Conservation (phyloP, 92 coral and sea anemone species). For the Anthopleura xanthogrammica region DNA sequence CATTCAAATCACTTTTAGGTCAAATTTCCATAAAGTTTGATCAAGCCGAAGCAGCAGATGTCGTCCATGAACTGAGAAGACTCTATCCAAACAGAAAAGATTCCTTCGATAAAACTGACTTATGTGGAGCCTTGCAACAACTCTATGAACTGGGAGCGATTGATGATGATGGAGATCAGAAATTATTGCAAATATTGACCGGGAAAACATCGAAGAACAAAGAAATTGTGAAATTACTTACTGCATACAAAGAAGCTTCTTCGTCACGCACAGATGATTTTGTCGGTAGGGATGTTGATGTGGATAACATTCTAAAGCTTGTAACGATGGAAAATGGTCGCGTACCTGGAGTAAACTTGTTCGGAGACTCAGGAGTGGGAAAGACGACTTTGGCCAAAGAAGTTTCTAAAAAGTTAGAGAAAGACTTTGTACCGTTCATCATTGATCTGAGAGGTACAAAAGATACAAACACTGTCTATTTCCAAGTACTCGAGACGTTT, state of each 20-base stretch:
- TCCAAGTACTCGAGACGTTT: constrained; percentile 2
- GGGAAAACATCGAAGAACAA: constrained; percentile 18
- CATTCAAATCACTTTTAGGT: background rate
- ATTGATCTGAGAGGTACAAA: constrained; percentile 45
- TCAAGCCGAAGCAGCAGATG: background rate
- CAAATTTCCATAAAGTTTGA: background rate
- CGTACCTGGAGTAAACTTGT: constrained; percentile 39
- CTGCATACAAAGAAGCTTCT: constrained; percentile 1
- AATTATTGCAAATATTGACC: constrained; percentile 2
- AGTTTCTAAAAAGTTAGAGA: background rate
- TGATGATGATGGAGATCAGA: background rate
- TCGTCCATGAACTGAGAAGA: background rate
- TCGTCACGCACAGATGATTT: constrained; percentile 18
- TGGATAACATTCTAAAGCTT: constrained; percentile 14
- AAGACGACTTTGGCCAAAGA: constrained; percentile 65
- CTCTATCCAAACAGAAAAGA: background rate
- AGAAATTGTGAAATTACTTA: constrained; percentile 12
- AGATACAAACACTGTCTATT: constrained; percentile 17
- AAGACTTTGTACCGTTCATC: background rate
- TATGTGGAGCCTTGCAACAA: background rate
- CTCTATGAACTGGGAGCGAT: background rate
- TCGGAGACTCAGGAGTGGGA: constrained; percentile 72
- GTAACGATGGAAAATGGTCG: constrained; percentile 13
- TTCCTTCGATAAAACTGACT: background rate
- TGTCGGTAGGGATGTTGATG: constrained; percentile 47